These are phyloP conservation scores for Sparus aurata DNA, from an alignment of 2,797 vertebrate genomes.

Conservation along the genomic window DNA sequence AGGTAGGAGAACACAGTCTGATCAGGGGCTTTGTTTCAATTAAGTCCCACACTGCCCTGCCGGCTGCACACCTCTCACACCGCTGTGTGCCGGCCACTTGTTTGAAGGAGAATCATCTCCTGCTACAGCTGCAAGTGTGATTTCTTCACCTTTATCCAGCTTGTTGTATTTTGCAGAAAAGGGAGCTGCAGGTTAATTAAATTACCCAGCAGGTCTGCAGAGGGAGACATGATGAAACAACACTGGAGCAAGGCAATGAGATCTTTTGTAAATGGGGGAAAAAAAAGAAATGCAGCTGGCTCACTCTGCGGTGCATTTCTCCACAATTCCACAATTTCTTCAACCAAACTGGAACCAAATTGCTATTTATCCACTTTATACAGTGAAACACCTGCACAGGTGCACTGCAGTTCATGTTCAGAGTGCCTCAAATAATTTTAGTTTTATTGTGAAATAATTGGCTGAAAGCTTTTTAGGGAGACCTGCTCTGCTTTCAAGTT, in stretches of 20 bases:
- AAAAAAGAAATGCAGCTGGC: not conserved
- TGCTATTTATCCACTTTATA: no score
- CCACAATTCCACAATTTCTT: no score
- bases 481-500: no score
- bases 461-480: not conserved
- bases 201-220: not conserved
- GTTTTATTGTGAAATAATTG: not conserved
- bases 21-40: not conserved
- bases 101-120: not conserved
- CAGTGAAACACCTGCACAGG: no score
- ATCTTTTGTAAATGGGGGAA: no score
- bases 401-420: not conserved
- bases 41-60: no score
- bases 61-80: not conserved
- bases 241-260: not conserved
- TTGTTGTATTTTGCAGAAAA: not conserved
- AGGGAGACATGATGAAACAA: not conserved
- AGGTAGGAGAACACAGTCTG: constrained; percentile 75
- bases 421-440: not conserved
- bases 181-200: not conserved
- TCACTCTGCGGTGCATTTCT: not conserved
- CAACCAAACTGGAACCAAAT: no score
- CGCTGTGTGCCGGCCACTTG: not conserved
- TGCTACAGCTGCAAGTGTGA: not conserved
- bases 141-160: not conserved